These are phyloP conservation scores for Acrocephalus scirpaceus DNA, from an alignment of 2,797 vertebrate genomes.

Conservation along the genomic window DNA sequence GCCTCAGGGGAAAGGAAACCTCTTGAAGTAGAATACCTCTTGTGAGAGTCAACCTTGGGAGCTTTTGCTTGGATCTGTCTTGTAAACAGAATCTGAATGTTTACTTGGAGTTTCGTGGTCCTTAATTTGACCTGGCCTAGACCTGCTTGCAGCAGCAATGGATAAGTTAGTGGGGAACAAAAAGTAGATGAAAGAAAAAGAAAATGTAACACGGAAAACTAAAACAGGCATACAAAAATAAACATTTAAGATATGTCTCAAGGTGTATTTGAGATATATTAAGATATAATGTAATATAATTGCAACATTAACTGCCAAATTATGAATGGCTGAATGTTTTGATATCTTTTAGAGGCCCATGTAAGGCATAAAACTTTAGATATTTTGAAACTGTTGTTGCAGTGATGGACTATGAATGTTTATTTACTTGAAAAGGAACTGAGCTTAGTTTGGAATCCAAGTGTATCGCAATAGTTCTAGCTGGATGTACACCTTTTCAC, in stretches of 20 bases:
- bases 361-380: not conserved
- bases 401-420: not conserved
- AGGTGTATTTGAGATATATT: not conserved
- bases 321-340: not conserved
- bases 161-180: not conserved
- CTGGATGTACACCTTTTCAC: not conserved
- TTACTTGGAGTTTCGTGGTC: not conserved
- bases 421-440: constrained; percentile 18
- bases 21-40: not conserved
- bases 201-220: not conserved
- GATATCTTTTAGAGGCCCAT: not conserved
- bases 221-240: not conserved
- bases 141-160: not conserved
- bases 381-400: not conserved
- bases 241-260: not conserved
- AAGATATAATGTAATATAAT: not conserved
- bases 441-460: not conserved
- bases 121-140: not conserved
- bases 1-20: not conserved
- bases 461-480: not conserved
- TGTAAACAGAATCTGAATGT: not conserved
- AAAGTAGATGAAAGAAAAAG: not conserved
- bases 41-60: not conserved
- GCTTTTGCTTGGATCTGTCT: not conserved
- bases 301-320: not conserved